Evolutionary conservation across 2,113 vertebrate species (phyloP), one percentile per base, ranked within the genome.

Genomic region (Phoenicopterus ruber): DNA sequence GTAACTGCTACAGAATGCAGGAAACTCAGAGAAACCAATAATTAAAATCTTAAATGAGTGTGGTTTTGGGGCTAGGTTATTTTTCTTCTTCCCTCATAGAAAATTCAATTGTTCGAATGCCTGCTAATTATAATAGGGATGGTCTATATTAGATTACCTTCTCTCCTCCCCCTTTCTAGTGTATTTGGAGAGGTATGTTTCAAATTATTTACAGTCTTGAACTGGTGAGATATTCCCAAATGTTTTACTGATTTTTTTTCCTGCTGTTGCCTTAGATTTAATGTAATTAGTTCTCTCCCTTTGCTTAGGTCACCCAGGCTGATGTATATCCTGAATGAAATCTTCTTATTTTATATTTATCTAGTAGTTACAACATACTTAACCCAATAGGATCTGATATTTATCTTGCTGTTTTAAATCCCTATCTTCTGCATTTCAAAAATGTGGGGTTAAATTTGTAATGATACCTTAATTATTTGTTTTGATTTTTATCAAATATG

Each of bases 391-490:
- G 61, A 70, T 90, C 49, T 88, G 85, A 79, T 97, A 71, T 80
- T 95, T 94, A 70, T 46, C 19, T 91, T 97, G 69, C 36, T 94
- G 55, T 90, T 97, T 97, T 78, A 61, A 86, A 94, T 69, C 50
- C 46, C 24, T 69, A 5, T 86, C n/a, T 96, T 95, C 81, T 24
- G 10, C 85, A 82, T 97, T 97, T 97, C 67, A 97, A 96, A 95
- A 86, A 62, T n/a, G 38, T 81, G 55, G 82, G 50, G 84, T 95
- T 97, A 94, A 81, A 95, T 95, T 84, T 93, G 71, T 44, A 67
- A 47, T 17, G 31, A 82, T 78, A 95, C 86, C 80, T 96, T 95
- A 97, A 97, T 97, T 97, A 95, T 96, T 97, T 95, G 70, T 31
- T 93, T 95, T 96, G 79, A 74, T 95, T 86, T 96, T 96, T 90